Conservation (phyloP, 92 coral and sea anemone species). For the Isaurus tuberculatus region DNA sequence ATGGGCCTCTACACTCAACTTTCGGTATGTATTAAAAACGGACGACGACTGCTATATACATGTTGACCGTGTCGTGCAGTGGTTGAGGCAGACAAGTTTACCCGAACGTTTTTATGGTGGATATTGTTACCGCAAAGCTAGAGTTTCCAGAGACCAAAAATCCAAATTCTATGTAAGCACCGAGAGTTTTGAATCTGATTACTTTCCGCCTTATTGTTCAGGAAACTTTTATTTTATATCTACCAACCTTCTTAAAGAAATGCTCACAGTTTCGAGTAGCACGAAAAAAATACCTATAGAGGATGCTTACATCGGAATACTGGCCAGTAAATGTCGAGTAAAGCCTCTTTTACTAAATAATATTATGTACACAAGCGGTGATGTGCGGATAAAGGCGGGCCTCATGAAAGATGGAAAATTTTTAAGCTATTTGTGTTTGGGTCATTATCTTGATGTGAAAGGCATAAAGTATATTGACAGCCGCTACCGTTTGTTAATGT, state of each 20-base stretch:
- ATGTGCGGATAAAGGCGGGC: too few species aligned
- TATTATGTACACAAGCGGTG: background rate
- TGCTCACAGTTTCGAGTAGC: background rate
- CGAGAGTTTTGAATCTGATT: background rate
- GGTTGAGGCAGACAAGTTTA: background rate
- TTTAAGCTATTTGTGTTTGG: background rate
- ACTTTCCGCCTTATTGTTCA: background rate
- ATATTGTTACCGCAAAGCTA: background rate
- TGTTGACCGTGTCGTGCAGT: background rate
- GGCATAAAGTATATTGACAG: background rate
- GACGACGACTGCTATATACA: background rate
- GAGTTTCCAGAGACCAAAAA: background rate
- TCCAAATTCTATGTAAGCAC: background rate
- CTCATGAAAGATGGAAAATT: background rate
- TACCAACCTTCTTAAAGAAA: too few species aligned
- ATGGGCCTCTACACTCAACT: background rate
- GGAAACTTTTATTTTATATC: background rate
- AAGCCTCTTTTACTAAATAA: background rate
- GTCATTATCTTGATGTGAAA: background rate
- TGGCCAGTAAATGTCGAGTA: background rate
- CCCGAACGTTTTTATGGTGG: background rate
- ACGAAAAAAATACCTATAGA: background rate
- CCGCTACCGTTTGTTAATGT: background rate
- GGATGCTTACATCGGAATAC: background rate
- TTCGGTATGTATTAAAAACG: too few species aligned